Base-by-base conservation (phyloP, 2,888 invertebrate genomes). In the Drosophila kanekoi region DNA sequence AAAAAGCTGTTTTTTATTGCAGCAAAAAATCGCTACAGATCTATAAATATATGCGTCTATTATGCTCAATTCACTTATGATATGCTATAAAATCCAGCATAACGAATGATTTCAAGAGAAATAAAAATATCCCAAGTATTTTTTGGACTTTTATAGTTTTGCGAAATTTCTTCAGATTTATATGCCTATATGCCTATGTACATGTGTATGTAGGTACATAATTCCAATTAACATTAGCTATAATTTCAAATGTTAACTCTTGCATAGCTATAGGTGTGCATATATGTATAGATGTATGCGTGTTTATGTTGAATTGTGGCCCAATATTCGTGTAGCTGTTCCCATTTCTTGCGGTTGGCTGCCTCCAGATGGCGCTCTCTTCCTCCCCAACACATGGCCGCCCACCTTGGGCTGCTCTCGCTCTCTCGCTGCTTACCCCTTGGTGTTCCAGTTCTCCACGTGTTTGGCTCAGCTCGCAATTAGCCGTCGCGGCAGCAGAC, bases 311-410 rank as follows among this genome's bases (percentile, higher is more conserved):
- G 43, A 64, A 68, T 66, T 77, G 67, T 72, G 67, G 66, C 60
- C 77, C 71, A 71, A 83, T 73, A 67, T 71, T 69, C 66, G 49
- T 56, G 68, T 73, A 72, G 76, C 73, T 73, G 72, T 77, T 79
- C 66, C 77, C 66, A 69, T 81, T 82, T 81, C 71, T 76, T 69
- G 80, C 73, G 86, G 52, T 85, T 81, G 77, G 66, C 66, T 77
- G 86, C 61, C 56, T 62, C 45, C 6, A 49, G 56, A 47, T 18
- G 23, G 37, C 52, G 47, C 62, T 28, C 18, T 16, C 47, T 47
- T 35, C 33, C 37, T 23, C 4, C 14, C 18, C 37, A n/a, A 4
- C 41, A 41, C 14, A 9, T 11, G 20, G 9, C 23, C 23, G 41
- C 18, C 18, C 23, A n/a, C 52, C 52, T 35, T 40, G 43, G 10